Evolutionary conservation across 2,113 vertebrate species (phyloP).

Genomic region (Peromyscus polionotus): DNA sequence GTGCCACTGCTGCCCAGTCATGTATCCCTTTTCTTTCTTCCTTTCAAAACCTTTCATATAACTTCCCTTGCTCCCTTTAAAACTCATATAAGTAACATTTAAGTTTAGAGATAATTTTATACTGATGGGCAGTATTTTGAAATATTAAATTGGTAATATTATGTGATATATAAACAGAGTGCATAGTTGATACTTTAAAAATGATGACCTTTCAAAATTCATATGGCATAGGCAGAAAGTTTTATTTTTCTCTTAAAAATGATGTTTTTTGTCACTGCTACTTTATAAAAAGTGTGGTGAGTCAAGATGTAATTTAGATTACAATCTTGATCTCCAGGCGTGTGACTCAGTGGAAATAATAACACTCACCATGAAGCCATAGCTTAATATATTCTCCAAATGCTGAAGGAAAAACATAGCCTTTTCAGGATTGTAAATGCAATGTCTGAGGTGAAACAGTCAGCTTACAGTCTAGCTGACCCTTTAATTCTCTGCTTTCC

Average conservation of each 20-base stretch:
- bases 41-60: background rate
- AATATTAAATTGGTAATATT: constrained; percentile 47
- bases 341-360: constrained; percentile 48
- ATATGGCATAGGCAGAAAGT: constrained; percentile 23
- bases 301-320: constrained; percentile 59
- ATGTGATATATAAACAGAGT: constrained; percentile 19
- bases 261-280: constrained; percentile 11
- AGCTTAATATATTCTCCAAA: constrained; percentile 29
- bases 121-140: constrained; percentile 21
- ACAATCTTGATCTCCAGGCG: background rate
- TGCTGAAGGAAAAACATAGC: background rate
- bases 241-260: constrained; percentile 60
- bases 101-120: constrained; percentile 40
- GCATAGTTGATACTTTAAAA: background rate
- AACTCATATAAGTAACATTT: constrained; percentile 14
- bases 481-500: constrained; percentile 48
- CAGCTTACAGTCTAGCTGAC: background rate
- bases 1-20: no score
- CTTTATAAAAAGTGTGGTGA: constrained; percentile 13
- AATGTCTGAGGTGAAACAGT: background rate
- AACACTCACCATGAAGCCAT: background rate
- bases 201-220: background rate
- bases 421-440: background rate
- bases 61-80: background rate
- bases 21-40: background rate